Percentiles rank a stretch among this genome's conserved stretches.
These are phyloP conservation scores for Samia ricini DNA, from an alignment of 1,140 invertebrate species.

Conservation along the genomic window DNA sequence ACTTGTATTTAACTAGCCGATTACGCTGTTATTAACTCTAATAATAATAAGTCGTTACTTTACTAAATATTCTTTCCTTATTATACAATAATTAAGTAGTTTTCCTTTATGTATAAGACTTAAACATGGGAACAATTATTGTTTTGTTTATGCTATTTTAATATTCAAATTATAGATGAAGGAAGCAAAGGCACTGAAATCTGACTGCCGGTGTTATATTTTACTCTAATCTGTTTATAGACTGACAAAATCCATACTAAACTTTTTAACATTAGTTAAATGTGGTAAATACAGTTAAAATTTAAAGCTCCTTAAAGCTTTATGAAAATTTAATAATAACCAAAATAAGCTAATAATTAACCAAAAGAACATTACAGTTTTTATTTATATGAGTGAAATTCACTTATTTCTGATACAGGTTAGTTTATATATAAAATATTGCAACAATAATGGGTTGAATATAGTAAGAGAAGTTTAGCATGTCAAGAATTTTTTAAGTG, in stretches of 20 bases:
- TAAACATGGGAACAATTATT: background rate
- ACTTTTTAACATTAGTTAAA: background rate
- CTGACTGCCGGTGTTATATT: background rate
- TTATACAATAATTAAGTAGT: background rate
- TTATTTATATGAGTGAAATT: no score
- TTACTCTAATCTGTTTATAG: background rate
- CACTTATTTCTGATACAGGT: no score
- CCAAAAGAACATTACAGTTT: no score
- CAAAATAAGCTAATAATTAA: no score
- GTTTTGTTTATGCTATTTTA: background rate
- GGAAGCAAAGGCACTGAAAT: background rate
- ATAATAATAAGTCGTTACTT: background rate
- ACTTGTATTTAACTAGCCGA: background rate
- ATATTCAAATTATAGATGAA: background rate
- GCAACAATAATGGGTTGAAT: no score
- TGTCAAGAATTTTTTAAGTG: no score
- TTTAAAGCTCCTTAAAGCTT: no score
- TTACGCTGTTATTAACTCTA: background rate
- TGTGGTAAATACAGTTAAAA: no score
- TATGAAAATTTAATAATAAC: no score
- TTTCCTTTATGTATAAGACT: background rate
- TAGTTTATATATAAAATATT: no score
- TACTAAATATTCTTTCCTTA: background rate
- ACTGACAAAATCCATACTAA: background rate
- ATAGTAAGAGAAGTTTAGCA: no score